Conservation (phyloP, 2,113 vertebrate species). For the Lutjanus erythropterus region DNA sequence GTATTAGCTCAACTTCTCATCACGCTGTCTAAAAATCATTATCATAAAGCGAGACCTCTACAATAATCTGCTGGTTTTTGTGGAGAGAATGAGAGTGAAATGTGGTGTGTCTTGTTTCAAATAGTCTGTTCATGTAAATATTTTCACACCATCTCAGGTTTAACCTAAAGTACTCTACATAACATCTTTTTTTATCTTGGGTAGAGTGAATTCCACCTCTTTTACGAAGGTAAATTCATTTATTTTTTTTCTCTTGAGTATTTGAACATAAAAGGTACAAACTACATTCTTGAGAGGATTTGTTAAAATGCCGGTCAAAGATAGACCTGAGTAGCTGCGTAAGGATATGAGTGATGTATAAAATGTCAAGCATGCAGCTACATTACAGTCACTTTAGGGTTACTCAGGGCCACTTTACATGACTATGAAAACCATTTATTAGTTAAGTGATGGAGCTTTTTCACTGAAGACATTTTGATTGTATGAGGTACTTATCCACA, state of each 20-base stretch:
- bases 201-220: not conserved
- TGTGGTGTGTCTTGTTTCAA: not conserved
- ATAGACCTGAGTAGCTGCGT: not conserved
- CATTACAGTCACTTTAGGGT: not conserved
- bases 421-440: not conserved
- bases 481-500: no score
- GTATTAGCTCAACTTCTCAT: slow-evolving; percentile 9
- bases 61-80: not conserved
- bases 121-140: not conserved
- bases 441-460: not conserved
- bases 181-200: not conserved
- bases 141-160: not conserved
- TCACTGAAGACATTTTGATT: not conserved
- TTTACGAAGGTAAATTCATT: not conserved
- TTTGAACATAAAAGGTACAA: not conserved
- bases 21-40: slow-evolving; percentile 14
- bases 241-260: not conserved
- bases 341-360: not conserved
- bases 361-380: not conserved
- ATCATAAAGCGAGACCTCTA: not conserved
- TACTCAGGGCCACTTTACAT: not conserved
- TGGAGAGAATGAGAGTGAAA: not conserved
- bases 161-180: not conserved
- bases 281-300: not conserved
- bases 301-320: not conserved